These are phyloP conservation scores for Macrotis lagotis DNA, from an alignment of 2,113 vertebrate genomes.

Conservation along the genomic window DNA sequence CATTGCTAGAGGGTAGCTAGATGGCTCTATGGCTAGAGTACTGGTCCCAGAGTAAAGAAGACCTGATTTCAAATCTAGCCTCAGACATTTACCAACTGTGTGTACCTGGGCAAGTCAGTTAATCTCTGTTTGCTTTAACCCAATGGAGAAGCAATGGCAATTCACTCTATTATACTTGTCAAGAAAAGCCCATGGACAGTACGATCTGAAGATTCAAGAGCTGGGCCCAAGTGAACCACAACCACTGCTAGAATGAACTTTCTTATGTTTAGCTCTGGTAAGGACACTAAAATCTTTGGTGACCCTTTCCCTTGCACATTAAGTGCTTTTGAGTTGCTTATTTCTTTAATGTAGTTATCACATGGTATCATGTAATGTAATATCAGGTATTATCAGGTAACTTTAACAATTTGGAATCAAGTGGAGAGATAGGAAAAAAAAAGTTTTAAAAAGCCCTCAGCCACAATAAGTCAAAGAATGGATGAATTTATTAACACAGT, in stretches of 20 bases:
- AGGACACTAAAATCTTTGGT: not conserved
- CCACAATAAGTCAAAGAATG: not conserved
- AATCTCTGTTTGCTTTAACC: not conserved
- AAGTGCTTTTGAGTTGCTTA: not conserved
- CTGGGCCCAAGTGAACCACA: not conserved
- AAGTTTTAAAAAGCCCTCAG: not conserved
- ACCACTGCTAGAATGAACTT: not conserved
- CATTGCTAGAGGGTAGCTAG: not conserved
- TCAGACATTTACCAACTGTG: not conserved
- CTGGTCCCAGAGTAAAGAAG: not conserved
- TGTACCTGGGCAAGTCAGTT: not conserved
- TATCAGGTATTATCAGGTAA: not conserved
- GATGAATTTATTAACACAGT: not conserved
- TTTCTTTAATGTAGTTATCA: not conserved
- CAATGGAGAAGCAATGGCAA: not conserved
- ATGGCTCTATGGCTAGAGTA: not conserved
- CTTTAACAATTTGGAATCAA: not conserved
- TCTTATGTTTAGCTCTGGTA: not conserved
- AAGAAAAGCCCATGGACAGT: not conserved
- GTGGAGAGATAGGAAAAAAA: not conserved
- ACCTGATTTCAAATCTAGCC: not conserved
- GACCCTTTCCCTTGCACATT: not conserved
- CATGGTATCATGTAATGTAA: not conserved
- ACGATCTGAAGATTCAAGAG: not conserved
- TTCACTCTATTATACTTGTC: not conserved